Evolutionary conservation across 2,797 vertebrate species (phyloP).

Genomic region (Taenioides sp.): DNA sequence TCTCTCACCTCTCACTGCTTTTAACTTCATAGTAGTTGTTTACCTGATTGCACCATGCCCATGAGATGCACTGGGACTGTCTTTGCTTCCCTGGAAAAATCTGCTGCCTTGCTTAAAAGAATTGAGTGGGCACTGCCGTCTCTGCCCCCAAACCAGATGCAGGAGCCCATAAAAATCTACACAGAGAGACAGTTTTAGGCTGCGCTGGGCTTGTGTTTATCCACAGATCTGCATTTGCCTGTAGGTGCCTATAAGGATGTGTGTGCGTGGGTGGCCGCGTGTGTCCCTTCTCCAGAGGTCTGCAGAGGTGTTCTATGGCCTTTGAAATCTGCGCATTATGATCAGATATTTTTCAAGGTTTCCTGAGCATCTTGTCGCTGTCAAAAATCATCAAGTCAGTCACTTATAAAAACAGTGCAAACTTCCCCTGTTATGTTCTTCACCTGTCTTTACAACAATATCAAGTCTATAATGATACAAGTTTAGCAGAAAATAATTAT

Average conservation of each 20-base stretch:
- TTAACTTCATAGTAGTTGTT: constrained; percentile 59
- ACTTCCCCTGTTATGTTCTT: background rate
- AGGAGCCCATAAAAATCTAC: constrained; percentile 76
- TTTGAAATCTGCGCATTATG: constrained; percentile 67
- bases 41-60: constrained; percentile 69
- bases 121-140: constrained; percentile 77
- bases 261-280: constrained; percentile 46
- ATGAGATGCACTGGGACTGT: constrained; percentile 65
- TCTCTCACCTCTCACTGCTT: constrained; percentile 40
- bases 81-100: constrained; percentile 70
- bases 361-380: constrained; percentile 55
- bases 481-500: background rate
- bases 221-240: constrained; percentile 78
- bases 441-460: background rate
- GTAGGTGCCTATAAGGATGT: constrained; percentile 56
- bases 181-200: constrained; percentile 76
- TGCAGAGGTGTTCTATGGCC: constrained; percentile 65
- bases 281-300: constrained; percentile 65
- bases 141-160: constrained; percentile 77
- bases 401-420: constrained; percentile 8
- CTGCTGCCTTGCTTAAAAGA: constrained; percentile 77
- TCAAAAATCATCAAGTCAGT: constrained; percentile 56
- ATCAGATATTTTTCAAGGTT: constrained; percentile 69
- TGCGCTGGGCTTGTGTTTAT: constrained; percentile 73
- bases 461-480: background rate